These are phyloP conservation scores for Myoxocephalus aenaeus DNA, from an alignment of 2,797 vertebrate species.

Conservation along the genomic window DNA sequence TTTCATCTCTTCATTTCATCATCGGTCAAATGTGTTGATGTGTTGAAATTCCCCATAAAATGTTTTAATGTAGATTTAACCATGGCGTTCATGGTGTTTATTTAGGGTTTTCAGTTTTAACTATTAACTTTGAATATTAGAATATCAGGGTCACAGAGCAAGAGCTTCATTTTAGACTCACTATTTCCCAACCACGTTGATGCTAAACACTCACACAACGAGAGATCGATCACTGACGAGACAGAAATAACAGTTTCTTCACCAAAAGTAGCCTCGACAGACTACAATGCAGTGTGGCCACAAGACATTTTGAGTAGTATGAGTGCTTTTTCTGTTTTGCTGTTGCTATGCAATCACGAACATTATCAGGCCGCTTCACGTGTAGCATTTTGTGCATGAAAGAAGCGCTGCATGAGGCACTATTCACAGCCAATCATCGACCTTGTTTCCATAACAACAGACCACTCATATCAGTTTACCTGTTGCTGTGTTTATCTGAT, in stretches of 20 bases:
- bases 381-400: constrained; percentile 1
- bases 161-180: not conserved
- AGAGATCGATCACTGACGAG: constrained; percentile 25
- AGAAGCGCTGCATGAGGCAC: not conserved
- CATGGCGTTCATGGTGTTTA: not conserved
- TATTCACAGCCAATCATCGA: constrained; percentile 8
- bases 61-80: not conserved
- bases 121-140: not conserved
- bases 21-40: not conserved
- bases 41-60: not conserved
- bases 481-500: constrained; percentile 32
- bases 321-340: not conserved
- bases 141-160: not conserved
- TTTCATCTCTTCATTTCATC: constrained; percentile 54
- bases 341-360: constrained; percentile 32
- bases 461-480: constrained; percentile 28
- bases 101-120: not conserved
- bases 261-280: constrained; percentile 18
- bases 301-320: not conserved
- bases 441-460: constrained; percentile 63
- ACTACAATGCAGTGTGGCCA: constrained; percentile 8
- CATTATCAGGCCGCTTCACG: constrained; percentile 13
- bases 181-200: constrained; percentile 6
- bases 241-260: constrained; percentile 15
- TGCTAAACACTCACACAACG: not conserved